phyloP scores from a whole-genome alignment of 2,113 vertebrate species.

The Phyllostomus hastatus region DNA sequence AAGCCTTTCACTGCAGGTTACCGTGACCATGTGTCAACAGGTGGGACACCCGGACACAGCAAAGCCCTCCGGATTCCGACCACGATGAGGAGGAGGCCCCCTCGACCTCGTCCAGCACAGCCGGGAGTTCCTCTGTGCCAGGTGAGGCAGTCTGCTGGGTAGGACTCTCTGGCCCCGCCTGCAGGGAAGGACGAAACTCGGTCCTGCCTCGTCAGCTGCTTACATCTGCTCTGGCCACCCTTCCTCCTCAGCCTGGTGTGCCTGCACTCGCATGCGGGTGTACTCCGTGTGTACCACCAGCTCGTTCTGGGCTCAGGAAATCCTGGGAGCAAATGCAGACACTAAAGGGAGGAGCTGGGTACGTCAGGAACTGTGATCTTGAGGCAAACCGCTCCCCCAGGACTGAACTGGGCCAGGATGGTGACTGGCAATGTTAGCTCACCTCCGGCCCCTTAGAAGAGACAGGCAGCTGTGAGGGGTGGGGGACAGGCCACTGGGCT shows the following conservation, averaged over 20 bases:
- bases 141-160: slow-evolving; percentile 77
- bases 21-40: slow-evolving; percentile 59
- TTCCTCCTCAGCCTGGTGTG: background rate
- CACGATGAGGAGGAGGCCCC: slow-evolving; percentile 53
- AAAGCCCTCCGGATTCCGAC: slow-evolving; percentile 41
- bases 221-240: background rate
- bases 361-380: background rate
- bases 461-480: background rate
- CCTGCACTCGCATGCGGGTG: background rate
- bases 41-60: background rate
- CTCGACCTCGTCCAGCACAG: slow-evolving; percentile 68
- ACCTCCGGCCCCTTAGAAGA: background rate
- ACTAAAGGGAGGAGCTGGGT: background rate
- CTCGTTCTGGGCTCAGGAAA: background rate
- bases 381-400: background rate
- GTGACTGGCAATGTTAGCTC: background rate
- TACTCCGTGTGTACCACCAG: background rate
- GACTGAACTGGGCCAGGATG: background rate
- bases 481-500: background rate
- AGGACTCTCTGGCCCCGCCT: background rate
- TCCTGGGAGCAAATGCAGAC: background rate
- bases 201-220: background rate
- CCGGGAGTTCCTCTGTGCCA: slow-evolving; percentile 78
- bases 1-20: background rate
- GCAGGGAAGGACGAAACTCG: background rate